These are phyloP conservation scores for Atta colombica DNA, from an alignment of 1,140 invertebrate species.

Conservation along the genomic window DNA sequence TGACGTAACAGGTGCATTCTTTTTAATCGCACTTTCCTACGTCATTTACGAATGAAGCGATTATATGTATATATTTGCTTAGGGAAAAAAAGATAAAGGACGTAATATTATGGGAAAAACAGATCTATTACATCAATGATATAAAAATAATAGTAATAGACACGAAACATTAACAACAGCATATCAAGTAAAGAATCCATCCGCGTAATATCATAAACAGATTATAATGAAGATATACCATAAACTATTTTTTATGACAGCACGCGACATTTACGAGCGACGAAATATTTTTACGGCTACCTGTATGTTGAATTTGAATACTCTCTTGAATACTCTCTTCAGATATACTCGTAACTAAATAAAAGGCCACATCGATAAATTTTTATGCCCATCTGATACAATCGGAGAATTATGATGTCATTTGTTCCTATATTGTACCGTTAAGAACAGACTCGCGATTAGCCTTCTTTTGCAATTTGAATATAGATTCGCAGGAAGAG, in stretches of 20 bases:
- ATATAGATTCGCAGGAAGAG: slow-evolving; percentile 68
- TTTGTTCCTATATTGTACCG: slow-evolving; percentile 51
- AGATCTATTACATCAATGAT: not conserved
- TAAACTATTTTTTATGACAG: slow-evolving; percentile 21
- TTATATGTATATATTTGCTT: not conserved
- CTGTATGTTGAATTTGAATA: not conserved
- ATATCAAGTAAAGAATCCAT: not conserved
- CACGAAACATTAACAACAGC: not conserved
- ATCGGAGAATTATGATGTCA: slow-evolving; percentile 50
- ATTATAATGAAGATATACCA: not conserved
- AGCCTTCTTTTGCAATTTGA: slow-evolving; percentile 69
- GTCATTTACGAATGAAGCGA: not conserved
- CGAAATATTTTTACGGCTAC: not conserved
- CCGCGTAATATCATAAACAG: not conserved
- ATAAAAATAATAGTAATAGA: not conserved
- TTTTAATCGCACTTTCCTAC: not conserved
- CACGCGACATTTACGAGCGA: not conserved
- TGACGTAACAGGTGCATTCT: slow-evolving; percentile 22
- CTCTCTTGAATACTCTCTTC: not conserved
- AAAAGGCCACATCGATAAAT: slow-evolving; percentile 57
- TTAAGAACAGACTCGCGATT: slow-evolving; percentile 70
- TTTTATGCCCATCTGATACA: slow-evolving; percentile 46
- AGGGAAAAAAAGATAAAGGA: not conserved
- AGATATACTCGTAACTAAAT: not conserved
- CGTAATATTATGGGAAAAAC: not conserved